Evolutionary conservation across 2,888 invertebrate genomes (phyloP).

Genomic region (Cantharis rustica): DNA sequence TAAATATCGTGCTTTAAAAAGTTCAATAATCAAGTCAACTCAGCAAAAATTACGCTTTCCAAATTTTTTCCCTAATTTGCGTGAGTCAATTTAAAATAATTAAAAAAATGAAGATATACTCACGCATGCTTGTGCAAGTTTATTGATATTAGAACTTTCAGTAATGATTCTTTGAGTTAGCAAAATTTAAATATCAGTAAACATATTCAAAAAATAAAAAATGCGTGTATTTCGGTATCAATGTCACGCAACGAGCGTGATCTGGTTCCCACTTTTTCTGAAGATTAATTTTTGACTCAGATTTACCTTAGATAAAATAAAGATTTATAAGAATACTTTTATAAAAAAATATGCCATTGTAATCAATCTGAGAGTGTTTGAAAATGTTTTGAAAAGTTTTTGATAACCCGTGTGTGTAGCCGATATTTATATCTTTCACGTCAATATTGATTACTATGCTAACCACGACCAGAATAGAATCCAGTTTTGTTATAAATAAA

Average conservation of each 20-base stretch:
- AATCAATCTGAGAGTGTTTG: conserved; percentile 1
- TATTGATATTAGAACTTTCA: not conserved
- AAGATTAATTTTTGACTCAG: not conserved
- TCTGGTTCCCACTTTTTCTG: not conserved
- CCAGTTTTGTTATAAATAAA: conserved; percentile 31
- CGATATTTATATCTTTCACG: conserved; percentile 32
- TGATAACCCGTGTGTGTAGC: conserved; percentile 15
- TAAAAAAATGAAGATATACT: not conserved
- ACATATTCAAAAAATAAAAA: not conserved
- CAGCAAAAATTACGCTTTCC: not conserved
- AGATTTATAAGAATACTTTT: not conserved
- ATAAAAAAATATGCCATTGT: not conserved
- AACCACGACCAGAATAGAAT: conserved; percentile 30
- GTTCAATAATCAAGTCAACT: not conserved
- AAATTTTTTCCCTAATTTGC: not conserved
- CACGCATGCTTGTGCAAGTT: no score
- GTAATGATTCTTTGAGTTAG: not conserved
- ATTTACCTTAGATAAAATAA: not conserved
- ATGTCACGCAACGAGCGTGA: not conserved
- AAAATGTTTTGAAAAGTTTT: conserved; percentile 16
- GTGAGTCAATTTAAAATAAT: no score
- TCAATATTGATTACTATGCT: conserved; percentile 32
- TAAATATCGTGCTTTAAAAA: not conserved
- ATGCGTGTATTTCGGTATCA: not conserved
- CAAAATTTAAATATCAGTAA: not conserved